Evolutionary conservation across 2,797 vertebrate genomes (phyloP).

Genomic region (Bufotes viridis): DNA sequence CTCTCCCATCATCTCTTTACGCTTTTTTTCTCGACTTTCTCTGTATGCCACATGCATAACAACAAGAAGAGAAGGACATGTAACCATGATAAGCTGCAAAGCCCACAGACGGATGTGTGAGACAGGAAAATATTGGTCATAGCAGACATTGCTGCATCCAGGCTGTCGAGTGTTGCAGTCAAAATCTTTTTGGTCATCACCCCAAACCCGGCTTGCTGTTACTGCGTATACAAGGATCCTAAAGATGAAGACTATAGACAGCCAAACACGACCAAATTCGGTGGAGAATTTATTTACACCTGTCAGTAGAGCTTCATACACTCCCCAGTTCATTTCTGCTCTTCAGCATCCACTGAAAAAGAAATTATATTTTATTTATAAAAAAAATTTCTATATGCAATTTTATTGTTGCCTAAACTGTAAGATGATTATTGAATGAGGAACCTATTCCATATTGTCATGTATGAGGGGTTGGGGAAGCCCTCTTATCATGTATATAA

Average conservation of each 20-base stretch:
- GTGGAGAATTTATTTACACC: conserved; percentile 96
- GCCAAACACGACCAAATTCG: conserved; percentile 92
- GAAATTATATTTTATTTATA: neutral
- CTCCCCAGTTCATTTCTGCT: conserved; percentile 89
- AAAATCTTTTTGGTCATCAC: conserved; percentile 94
- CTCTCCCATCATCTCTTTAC: conserved; percentile 73
- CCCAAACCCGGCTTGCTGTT: conserved; percentile 92
- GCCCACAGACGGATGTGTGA: conserved; percentile 97
- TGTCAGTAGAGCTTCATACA: conserved; percentile 87
- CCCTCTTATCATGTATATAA: no score
- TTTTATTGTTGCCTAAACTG: neutral
- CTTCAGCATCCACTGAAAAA: rapidly evolving
- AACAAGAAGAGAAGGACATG: conserved; percentile 92
- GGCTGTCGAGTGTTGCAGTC: conserved; percentile 92
- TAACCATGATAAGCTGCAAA: conserved; percentile 98
- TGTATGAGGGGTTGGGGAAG: no score
- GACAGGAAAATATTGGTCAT: conserved; percentile 89
- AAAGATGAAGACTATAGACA: conserved; percentile 94
- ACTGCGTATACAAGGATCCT: conserved; percentile 93
- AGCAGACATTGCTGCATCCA: conserved; percentile 94
- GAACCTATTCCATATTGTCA: no score
- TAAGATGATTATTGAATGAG: neutral
- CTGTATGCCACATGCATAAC: conserved; percentile 94
- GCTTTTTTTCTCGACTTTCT: conserved; percentile 81
- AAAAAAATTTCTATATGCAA: neutral